Base-by-base conservation (phyloP, 1,140 invertebrate genomes). In the Rhyacophila brunnea region DNA sequence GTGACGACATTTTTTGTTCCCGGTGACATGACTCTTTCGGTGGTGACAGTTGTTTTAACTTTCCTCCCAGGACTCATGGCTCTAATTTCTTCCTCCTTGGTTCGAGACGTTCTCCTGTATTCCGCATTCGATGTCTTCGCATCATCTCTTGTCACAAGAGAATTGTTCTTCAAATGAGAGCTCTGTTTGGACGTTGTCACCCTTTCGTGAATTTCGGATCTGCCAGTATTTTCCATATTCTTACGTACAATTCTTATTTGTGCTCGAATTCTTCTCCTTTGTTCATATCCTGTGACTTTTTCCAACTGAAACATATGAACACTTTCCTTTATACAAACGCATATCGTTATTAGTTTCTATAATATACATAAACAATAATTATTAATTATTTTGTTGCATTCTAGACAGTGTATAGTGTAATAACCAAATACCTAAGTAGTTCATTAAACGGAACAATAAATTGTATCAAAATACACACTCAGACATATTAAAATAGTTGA, bases 191-290 rank as follows among this genome's bases (percentile, higher is more conserved):
- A 15, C n/a, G 23, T 28, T 32, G 53, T 23, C 11, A 44, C 9
- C 15, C 45, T 23, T n/a, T 57, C 38, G 5, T n/a, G 38, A 10
- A 7, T 32, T n/a, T 53, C 51, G 28, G 51, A 20, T 65, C 62
- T 57, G 71, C 71, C 51, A 15, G 45, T 58, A 50, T 65, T 65
- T 55, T 80, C 77, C 20, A 80, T 73, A 58, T 79, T 73, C 65
- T 86, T 84, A 60, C 83, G 84, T 2, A 88, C 83, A 6, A 85
- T 68, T 60, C 88, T 77, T 50, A 91, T 88, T 71, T 90, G 88
- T 6, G 87, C 81, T 60, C 89, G 80, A 50, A 91, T 89, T 53
- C 86, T 80, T 47, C 87, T 80, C 55, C 89, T 74, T 66, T 89
- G 79, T 64, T 91, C 88, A 68, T 91, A 91, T 51, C 83, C 83